Evolutionary conservation across 1,140 invertebrate genomes (phyloP), one percentile per base, ranked within the genome.

Genomic region (Hyphantria cunea): DNA sequence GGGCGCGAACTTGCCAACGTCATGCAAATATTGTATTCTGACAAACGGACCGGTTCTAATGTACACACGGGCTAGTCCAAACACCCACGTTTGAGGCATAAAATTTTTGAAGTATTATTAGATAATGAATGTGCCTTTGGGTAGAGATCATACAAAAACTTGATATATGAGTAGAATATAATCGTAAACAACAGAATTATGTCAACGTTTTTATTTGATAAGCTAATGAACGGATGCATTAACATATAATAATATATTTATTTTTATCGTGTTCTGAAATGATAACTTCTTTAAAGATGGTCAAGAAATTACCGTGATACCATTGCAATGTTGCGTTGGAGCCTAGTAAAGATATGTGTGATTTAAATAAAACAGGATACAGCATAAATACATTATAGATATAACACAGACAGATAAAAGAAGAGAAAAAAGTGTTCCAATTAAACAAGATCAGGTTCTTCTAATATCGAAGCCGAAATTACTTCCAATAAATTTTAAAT

Each of bases 401-500:
- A 44, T 12, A n/a, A 12, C n/a, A 44, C 41, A 14, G 11, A 10
- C 41, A 51, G 39, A 42, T 17, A 12, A 60, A 14, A 64, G 66
- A 44, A 44, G 44, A 15, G 15, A 70, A 37, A 72, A 75, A 66
- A 78, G 56, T 55, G 71, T 70, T 68, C 72, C 66, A 67, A 79
- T 78, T 76, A 77, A 78, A 72, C 63, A 72, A 72, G 78, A 75
- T 74, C 60, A 33, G 31, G 60, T 54, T 53, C 53, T 63, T 63
- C 54, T 54, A 52, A 48, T 63, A 69, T 68, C 54, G 47, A 63
- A 59, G 42, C 68, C 64, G 42, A 70, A 78, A 79, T 71, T 69
- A 76, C 73, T 75, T 64, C 66, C 69, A 80, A 86, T 86, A 86
- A 80, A 86, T 79, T 76, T 79, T 62, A 82, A 76, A 78, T 80